phyloP scores from a whole-genome alignment of 2,888 invertebrate species.

The Meliscaeva auricollis region DNA sequence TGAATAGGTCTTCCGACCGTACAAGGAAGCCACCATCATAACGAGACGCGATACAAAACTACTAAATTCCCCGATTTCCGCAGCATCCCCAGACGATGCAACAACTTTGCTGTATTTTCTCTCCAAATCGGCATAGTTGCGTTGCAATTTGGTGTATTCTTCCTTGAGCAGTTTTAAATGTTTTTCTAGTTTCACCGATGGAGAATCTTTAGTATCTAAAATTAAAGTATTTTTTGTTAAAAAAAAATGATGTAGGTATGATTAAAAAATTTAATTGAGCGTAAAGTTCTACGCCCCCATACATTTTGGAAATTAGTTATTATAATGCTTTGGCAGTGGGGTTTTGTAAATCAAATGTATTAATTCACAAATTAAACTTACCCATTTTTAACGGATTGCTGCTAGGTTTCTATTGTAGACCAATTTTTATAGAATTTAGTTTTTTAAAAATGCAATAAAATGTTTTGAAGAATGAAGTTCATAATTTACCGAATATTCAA shows the following conservation, averaged over 20 bases:
- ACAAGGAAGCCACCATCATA: constrained; percentile 92
- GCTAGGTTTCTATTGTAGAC: background rate
- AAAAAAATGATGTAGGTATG: background rate
- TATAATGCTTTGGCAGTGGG: background rate
- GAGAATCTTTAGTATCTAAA: constrained; percentile 78
- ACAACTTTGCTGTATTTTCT: constrained; percentile 92
- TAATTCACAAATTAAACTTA: background rate
- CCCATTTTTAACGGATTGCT: constrained; percentile 21
- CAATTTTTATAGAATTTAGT: background rate
- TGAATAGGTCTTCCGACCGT: constrained; percentile 91
- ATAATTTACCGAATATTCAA: constrained; percentile 23
- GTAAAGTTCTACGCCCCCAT: constrained; percentile 65
- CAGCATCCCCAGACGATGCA: constrained; percentile 87
- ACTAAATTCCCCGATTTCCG: constrained; percentile 85
- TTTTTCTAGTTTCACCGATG: constrained; percentile 89
- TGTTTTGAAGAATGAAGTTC: constrained; percentile 23
- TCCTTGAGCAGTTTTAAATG: constrained; percentile 94
- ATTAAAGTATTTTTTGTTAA: background rate
- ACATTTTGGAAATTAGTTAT: constrained; percentile 21
- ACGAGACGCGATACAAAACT: constrained; percentile 94
- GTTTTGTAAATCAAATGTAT: background rate
- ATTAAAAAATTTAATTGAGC: constrained; percentile 31
- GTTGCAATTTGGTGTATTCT: constrained; percentile 95
- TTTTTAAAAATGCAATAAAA: background rate
- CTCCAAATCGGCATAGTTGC: constrained; percentile 91